Base-by-base conservation (phyloP, 2,113 vertebrate species). In the Baryphthengus martii region DNA sequence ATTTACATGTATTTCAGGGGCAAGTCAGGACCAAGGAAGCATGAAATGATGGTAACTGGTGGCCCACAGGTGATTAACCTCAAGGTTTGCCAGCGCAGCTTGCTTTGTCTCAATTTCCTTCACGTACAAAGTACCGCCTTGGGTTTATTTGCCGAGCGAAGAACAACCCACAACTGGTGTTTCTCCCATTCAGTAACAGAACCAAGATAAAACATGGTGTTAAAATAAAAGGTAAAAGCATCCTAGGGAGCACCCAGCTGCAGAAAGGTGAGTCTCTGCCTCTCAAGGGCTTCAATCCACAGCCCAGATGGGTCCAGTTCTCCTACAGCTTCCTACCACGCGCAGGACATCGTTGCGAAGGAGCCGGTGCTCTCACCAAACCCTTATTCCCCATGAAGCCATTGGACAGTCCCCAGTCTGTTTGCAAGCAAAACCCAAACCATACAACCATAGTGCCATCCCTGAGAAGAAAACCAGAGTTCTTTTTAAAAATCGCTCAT, bases 401-500 rank as follows among this genome's bases (percentile, higher is more conserved):
- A 33, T 24, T 7, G 68, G 53, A 33, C 82, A 90, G 59, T 45
- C 71, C 42, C 56, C n/a, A 5, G 18, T 10, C 50, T 31, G 24
- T 59, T 20, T 31, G n/a, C 47, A 8, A 78, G 33, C 70, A 75
- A 88, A 77, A 19, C 3, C 61, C 42, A 63, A 86, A 39, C 61
- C 47, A 8, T 12, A 2, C 35, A 21, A 3, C 2, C 50, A 15
- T 1, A 6, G 12, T 19, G 4, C 25, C 20, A 17, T 5, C 72
- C 53, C 11, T 50, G 21, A 13, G 28, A 63, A 13, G 6, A 84
- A 62, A 93, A 70, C 1, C 45, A 19, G 24, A 66, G 40, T 56
- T 73, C 35, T 13, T 39, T 25, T 12, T 7, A 0, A 20, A 61
- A 65, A 17, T 26, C 31, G 35, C 44, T 68, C 12, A 0, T n/a